Evolutionary conservation across 2,113 vertebrate genomes (phyloP).

Genomic region (Nymphicus hollandicus): DNA sequence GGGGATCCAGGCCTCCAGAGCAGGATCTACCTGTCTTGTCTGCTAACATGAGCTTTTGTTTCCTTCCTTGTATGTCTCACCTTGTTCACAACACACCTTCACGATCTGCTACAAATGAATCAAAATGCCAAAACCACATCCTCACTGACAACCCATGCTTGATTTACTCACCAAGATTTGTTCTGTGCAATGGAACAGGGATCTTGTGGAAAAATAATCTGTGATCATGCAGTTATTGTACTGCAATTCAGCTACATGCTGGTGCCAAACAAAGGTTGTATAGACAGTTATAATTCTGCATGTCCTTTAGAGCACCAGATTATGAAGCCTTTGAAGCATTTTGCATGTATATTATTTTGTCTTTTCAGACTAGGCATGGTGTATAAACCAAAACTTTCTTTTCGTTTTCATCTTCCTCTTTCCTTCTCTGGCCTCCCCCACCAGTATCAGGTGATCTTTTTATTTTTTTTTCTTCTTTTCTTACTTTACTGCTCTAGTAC

Average conservation of each 20-base stretch:
- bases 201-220: not conserved
- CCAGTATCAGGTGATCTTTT: not conserved
- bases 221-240: fast-evolving
- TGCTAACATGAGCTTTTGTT: not conserved
- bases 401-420: not conserved
- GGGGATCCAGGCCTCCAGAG: not conserved
- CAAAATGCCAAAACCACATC: not conserved
- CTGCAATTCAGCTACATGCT: not conserved
- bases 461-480: not conserved
- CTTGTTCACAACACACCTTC: not conserved
- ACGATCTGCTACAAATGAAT: not conserved
- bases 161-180: fast-evolving
- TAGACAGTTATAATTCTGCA: not conserved
- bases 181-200: not conserved
- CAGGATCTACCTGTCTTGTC: not conserved
- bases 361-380: not conserved
- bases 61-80: not conserved
- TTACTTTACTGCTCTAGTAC: slow-evolving; percentile 17
- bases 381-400: not conserved
- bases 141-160: not conserved
- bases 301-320: not conserved
- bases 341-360: not conserved
- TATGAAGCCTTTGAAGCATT: not conserved
- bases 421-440: not conserved
- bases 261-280: not conserved